Evolutionary conservation across 2,113 vertebrate species (phyloP).

Genomic region (Ptychochromis oligacanthus): DNA sequence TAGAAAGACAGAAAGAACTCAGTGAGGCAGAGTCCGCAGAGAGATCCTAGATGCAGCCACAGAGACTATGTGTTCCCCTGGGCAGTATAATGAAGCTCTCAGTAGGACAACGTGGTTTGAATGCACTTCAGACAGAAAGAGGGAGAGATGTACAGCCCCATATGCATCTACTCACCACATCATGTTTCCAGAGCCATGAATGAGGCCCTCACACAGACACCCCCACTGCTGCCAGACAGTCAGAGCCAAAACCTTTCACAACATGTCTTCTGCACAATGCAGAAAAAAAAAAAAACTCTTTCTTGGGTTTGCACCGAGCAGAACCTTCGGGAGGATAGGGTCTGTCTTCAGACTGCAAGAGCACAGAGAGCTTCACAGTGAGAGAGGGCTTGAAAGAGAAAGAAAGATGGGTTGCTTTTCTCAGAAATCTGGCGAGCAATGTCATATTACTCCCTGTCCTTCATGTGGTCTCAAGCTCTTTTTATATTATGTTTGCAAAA

Average conservation of each 20-base stretch:
- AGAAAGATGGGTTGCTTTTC: conserved; percentile 61
- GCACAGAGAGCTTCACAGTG: conserved; percentile 18
- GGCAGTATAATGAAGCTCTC: conserved; percentile 70
- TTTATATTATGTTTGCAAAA: conserved; percentile 51
- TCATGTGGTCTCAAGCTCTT: conserved; percentile 71
- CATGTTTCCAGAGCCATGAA: conserved; percentile 75
- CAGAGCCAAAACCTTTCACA: conserved; percentile 65
- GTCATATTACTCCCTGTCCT: conserved; percentile 47
- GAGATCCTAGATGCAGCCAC: conserved; percentile 48
- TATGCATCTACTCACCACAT: conserved; percentile 75
- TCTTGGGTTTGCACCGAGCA: conserved; percentile 54
- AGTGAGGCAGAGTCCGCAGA: conserved; percentile 31
- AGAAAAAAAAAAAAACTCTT: conserved; percentile 56
- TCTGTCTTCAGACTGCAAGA: conserved; percentile 45
- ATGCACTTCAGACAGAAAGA: conserved; percentile 69
- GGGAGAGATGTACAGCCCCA: conserved; percentile 59
- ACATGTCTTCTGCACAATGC: conserved; percentile 62
- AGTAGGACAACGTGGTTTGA: conserved; percentile 72
- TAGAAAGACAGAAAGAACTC: conserved; percentile 38
- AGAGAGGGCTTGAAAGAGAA: conserved; percentile 31
- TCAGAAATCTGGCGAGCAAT: conserved; percentile 69
- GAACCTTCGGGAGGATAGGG: conserved; percentile 41
- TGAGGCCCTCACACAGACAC: conserved; percentile 69
- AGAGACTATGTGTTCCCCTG: conserved; percentile 65
- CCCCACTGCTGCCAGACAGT: conserved; percentile 54